A percentile compares a stretch with the other conserved stretches of the same genome.
phyloP scores from a whole-genome alignment of 2,888 invertebrate genomes.

The Drosophila setosimentum region DNA sequence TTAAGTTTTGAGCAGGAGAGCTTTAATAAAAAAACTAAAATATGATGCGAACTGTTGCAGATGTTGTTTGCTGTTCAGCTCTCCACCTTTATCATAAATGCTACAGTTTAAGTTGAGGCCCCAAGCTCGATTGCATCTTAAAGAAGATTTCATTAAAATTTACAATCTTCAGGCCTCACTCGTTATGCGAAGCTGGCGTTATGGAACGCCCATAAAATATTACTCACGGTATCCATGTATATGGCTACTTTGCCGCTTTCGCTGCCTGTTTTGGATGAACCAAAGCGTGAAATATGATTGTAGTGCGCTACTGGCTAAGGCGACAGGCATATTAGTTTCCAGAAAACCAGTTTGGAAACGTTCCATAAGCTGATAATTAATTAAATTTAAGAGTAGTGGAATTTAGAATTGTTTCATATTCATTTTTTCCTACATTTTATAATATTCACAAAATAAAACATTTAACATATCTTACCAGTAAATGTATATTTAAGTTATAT shows the following conservation, averaged over 20 bases:
- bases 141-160: conserved; percentile 70
- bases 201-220: conserved; percentile 66
- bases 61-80: conserved; percentile 34
- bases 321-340: conserved; percentile 19
- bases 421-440: too few relatives aligned
- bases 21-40: conserved; percentile 64
- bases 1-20: conserved; percentile 52
- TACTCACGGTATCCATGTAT: conserved; percentile 27
- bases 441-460: not conserved
- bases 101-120: conserved; percentile 36
- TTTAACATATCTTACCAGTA: not conserved
- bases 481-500: not conserved
- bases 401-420: not conserved
- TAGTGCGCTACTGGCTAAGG: conserved; percentile 38
- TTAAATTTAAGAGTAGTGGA: fast-evolving
- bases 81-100: conserved; percentile 30
- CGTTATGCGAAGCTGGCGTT: conserved; percentile 41
- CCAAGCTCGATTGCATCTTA: conserved; percentile 53
- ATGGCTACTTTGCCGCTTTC: conserved; percentile 45
- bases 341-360: not conserved
- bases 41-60: conserved; percentile 61
- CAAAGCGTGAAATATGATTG: conserved; percentile 81
- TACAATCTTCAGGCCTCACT: conserved; percentile 49
- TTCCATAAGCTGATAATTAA: not conserved
- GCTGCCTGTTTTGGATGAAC: conserved; percentile 59